These are phyloP conservation scores for Drosophila sp. DNA, from an alignment of 1,140 invertebrate genomes.

Conservation along the genomic window DNA sequence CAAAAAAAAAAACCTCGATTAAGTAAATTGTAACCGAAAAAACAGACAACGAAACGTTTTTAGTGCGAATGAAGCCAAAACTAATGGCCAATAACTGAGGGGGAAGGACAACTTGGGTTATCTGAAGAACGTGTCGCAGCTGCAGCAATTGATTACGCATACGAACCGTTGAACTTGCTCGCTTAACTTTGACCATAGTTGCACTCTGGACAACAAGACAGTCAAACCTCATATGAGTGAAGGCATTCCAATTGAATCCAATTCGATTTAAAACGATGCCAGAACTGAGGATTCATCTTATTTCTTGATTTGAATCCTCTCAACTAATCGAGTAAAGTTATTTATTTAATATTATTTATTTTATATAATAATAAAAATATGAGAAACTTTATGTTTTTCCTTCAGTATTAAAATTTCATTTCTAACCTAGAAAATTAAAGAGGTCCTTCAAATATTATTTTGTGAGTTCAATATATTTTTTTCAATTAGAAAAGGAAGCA, in stretches of 20 bases:
- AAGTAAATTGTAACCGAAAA: constrained; percentile 67
- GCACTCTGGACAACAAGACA: constrained; percentile 32
- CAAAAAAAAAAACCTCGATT: constrained; percentile 61
- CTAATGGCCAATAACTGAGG: constrained; percentile 41
- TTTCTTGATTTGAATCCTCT: too few species aligned
- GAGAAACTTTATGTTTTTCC: too few species aligned
- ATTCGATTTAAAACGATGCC: too few species aligned
- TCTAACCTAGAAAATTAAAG: too few species aligned
- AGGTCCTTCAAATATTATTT: too few species aligned
- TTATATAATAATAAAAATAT: too few species aligned
- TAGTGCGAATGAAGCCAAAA: constrained; percentile 48
- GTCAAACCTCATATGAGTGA: constrained; percentile 6
- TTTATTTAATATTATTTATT: too few species aligned
- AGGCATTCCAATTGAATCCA: neutral
- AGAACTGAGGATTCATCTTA: too few species aligned
- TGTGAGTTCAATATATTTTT: too few species aligned
- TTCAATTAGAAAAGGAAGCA: too few species aligned
- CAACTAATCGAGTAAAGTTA: too few species aligned
- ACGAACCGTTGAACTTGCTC: constrained; percentile 58
- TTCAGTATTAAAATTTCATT: too few species aligned
- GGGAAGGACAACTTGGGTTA: constrained; percentile 23
- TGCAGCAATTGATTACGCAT: constrained; percentile 79
- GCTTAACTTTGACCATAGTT: constrained; percentile 42
- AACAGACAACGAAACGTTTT: constrained; percentile 26
- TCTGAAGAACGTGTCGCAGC: constrained; percentile 49